A percentile compares a stretch with the other conserved stretches of the same genome.
Evolutionary conservation across 2,797 vertebrate genomes (phyloP).

Genomic region (Eurystomus glaucurus): DNA sequence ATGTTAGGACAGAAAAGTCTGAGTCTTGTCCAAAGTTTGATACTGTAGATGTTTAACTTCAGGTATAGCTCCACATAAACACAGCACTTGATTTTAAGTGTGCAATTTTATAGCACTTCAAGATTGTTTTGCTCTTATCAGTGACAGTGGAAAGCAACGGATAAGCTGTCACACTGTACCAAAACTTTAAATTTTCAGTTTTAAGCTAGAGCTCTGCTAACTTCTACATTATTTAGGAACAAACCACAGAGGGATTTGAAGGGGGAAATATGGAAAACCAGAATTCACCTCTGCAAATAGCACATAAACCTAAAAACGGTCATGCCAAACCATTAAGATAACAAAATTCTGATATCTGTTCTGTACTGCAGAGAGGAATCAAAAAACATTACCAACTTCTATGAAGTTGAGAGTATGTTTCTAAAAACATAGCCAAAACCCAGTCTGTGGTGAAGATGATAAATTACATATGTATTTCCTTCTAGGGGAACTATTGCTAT

Average conservation of each 20-base stretch:
- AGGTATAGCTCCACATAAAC: not conserved
- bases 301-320: not conserved
- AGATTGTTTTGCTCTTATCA: not conserved
- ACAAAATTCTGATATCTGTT: not conserved
- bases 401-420: not conserved
- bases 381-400: not conserved
- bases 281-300: not conserved
- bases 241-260: not conserved
- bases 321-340: not conserved
- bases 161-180: not conserved
- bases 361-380: not conserved
- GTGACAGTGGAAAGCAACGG: not conserved
- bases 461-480: not conserved
- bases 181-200: not conserved
- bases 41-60: not conserved
- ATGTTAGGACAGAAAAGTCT: not conserved
- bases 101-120: not conserved
- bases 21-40: not conserved
- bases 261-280: not conserved
- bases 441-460: not conserved
- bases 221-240: not conserved
- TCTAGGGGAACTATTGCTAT: not conserved
- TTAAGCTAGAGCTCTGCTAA: not conserved
- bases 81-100: not conserved
- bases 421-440: not conserved